Conservation (phyloP, 1,140 invertebrate species). For the Bombus picipes region DNA sequence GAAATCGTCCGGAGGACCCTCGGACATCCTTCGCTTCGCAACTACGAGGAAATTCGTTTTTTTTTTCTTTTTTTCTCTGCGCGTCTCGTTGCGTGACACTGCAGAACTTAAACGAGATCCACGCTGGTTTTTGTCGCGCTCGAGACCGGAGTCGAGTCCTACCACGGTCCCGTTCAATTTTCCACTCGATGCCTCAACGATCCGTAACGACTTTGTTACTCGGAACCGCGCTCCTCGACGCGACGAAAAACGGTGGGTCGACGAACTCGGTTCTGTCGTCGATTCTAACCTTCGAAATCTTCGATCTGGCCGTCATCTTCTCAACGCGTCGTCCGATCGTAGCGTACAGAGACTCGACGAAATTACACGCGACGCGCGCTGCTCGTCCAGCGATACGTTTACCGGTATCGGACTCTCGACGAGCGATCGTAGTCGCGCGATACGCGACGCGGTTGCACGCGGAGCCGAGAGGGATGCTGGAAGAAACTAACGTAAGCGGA, state of each 20-base stretch:
- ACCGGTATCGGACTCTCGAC: neutral
- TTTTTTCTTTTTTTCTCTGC: neutral
- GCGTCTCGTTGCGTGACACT: constrained; percentile 49
- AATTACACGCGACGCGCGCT: no score
- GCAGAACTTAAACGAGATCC: constrained; percentile 51
- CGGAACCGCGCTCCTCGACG: neutral
- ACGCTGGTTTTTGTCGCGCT: constrained; percentile 44
- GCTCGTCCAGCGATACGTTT: neutral
- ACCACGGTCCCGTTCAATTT: constrained; percentile 48
- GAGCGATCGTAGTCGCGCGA: neutral
- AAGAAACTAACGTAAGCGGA: neutral
- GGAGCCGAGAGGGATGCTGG: neutral
- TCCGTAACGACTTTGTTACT: constrained; percentile 43
- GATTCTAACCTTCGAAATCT: neutral
- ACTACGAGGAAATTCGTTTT: neutral
- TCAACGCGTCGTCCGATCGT: no score
- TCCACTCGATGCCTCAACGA: constrained; percentile 46
- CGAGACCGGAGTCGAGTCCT: neutral
- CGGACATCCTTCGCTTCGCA: neutral
- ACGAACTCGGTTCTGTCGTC: neutral
- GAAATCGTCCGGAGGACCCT: neutral
- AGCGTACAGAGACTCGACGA: no score
- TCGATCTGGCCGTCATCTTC: neutral
- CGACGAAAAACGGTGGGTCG: neutral
- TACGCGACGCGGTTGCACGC: neutral